These are phyloP conservation scores for Arremon brunneinucha DNA, from an alignment of 2,797 vertebrate genomes.

Conservation along the genomic window DNA sequence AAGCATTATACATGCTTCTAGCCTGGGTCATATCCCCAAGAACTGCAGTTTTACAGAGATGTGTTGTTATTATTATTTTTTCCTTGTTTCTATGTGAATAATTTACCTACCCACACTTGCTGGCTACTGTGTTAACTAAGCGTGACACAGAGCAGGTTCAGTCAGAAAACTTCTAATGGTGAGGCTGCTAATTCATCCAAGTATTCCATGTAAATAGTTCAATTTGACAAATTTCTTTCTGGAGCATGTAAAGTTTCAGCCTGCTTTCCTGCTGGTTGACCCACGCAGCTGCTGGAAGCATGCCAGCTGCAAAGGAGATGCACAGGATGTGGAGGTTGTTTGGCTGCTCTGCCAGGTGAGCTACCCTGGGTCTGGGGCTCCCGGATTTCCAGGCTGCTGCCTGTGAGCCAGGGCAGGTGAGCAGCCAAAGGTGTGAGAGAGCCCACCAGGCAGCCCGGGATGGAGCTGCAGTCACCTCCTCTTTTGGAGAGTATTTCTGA, in stretches of 20 bases:
- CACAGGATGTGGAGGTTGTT: not conserved
- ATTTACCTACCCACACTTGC: not conserved
- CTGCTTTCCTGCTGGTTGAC: conserved; percentile 24
- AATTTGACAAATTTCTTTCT: conserved; percentile 1
- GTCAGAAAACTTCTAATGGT: not conserved
- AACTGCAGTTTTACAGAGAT: not conserved
- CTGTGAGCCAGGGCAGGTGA: not conserved
- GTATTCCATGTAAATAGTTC: not conserved
- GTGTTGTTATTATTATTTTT: not conserved
- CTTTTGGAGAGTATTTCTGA: not conserved
- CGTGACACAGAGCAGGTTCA: not conserved
- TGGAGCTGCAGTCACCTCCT: not conserved
- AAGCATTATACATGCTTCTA: not conserved
- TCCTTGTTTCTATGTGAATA: not conserved
- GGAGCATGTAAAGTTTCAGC: not conserved
- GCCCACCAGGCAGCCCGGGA: not conserved
- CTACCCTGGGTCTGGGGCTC: not conserved
- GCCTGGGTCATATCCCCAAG: not conserved
- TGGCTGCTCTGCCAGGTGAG: conserved; percentile 5
- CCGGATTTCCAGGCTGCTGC: not conserved
- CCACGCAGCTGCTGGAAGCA: not conserved
- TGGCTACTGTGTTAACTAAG: not conserved
- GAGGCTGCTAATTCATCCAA: not conserved
- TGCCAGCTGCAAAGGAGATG: conserved; percentile 11
- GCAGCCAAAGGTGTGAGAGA: not conserved